Percentiles rank a stretch among this genome's conserved stretches.
Evolutionary conservation across 2,888 invertebrate species (phyloP).

Genomic region (Anthophora plumipes): DNA sequence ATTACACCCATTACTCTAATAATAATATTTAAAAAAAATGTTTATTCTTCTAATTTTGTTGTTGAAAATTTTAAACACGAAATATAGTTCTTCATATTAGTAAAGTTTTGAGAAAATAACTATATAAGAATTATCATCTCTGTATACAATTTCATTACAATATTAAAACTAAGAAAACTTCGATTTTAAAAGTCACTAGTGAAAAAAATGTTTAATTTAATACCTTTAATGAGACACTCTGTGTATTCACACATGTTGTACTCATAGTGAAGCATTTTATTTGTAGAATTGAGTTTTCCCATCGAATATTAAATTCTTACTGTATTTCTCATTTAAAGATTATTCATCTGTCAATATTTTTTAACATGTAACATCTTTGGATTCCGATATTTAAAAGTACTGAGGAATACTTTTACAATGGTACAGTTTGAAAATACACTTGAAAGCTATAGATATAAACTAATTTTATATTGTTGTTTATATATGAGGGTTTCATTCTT

Average conservation of each 20-base stretch:
- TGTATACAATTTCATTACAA: not conserved
- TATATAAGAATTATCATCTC: not conserved
- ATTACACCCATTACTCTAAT: not conserved
- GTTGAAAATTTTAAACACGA: not conserved
- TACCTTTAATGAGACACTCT: constrained; percentile 11
- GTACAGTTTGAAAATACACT: constrained; percentile 21
- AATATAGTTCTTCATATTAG: not conserved
- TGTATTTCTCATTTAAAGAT: not conserved
- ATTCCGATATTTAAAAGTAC: constrained; percentile 4
- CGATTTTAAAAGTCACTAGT: not conserved
- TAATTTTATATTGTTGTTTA: constrained; percentile 21
- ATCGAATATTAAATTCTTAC: constrained; percentile 9
- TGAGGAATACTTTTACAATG: not conserved
- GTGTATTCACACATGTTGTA: constrained; percentile 16
- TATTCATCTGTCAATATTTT: not conserved
- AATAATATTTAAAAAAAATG: not conserved
- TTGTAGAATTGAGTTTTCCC: constrained; percentile 16
- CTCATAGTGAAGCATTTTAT: constrained; percentile 18
- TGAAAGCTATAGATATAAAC: constrained; percentile 5
- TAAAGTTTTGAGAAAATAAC: not conserved
- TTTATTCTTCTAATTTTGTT: not conserved
- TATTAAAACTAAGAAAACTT: not conserved
- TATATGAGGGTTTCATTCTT: not conserved
- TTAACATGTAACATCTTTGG: not conserved
- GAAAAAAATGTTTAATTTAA: not conserved